These are phyloP conservation scores for Clamator glandarius DNA, from an alignment of 2,797 vertebrate species.

Conservation along the genomic window DNA sequence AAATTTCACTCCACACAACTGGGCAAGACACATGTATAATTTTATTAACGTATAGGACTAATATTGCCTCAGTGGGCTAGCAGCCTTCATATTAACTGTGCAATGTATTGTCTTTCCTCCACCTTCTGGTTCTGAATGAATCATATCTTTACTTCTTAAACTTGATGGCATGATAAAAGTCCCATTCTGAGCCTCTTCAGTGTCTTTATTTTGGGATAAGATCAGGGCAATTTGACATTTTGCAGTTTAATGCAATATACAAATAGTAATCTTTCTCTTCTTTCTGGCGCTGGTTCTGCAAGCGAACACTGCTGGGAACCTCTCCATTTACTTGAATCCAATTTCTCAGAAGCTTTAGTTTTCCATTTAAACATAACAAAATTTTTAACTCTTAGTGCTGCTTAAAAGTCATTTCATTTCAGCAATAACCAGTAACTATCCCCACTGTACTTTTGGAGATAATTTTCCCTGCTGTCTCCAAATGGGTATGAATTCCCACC, in stretches of 20 bases:
- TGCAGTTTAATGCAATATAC: constrained; percentile 2
- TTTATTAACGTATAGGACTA: neutral
- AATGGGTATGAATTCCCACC: neutral
- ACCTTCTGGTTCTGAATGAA: neutral
- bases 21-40: neutral
- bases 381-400: constrained; percentile 51
- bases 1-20: neutral
- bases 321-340: neutral
- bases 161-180: neutral
- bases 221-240: neutral
- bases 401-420: constrained; percentile 30
- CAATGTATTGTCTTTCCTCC: constrained; percentile 4
- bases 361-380: constrained; percentile 44
- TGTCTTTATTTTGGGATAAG: constrained; percentile 5
- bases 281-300: neutral
- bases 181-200: neutral
- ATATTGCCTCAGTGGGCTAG: neutral
- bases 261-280: constrained; percentile 15
- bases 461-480: constrained; percentile 58
- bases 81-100: constrained; percentile 10
- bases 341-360: constrained; percentile 47
- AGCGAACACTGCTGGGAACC: neutral
- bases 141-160: constrained; percentile 13
- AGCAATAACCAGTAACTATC: neutral
- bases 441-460: neutral